phyloP scores from a whole-genome alignment of 92 coral and sea anemone species.

The Muricea muricata region DNA sequence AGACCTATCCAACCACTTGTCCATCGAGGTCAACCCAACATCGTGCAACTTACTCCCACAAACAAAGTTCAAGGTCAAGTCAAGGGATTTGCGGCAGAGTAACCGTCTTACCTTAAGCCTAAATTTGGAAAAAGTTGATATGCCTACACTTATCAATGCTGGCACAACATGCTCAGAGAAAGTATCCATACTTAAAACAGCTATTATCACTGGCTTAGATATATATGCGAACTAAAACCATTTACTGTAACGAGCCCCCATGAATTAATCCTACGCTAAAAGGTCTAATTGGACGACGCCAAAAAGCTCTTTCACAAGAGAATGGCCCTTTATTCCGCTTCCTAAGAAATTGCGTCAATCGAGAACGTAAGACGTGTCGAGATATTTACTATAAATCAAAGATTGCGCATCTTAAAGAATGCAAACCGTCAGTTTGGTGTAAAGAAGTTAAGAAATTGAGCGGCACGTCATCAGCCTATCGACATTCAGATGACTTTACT shows the following conservation, averaged over 20 bases:
- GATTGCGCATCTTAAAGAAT: too few relatives aligned
- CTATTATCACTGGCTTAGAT: slow-evolving; percentile 55
- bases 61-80: slow-evolving; percentile 13
- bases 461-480: not conserved
- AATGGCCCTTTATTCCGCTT: slow-evolving; percentile 32
- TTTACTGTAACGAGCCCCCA: slow-evolving; percentile 68
- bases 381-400: slow-evolving; percentile 46
- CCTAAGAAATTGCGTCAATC: slow-evolving; percentile 63
- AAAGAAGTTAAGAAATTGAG: too few relatives aligned
- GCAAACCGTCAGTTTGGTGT: too few relatives aligned
- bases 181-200: slow-evolving; percentile 55
- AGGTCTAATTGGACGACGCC: slow-evolving; percentile 57
- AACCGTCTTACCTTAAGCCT: slow-evolving; percentile 42
- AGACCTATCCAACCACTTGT: slow-evolving; percentile 48
- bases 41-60: slow-evolving; percentile 36
- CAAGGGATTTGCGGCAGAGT: slow-evolving; percentile 58
- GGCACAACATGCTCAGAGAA: slow-evolving; percentile 59
- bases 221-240: slow-evolving; percentile 50
- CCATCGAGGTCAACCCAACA: slow-evolving; percentile 48
- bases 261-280: slow-evolving; percentile 71
- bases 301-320: slow-evolving; percentile 57
- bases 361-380: slow-evolving; percentile 60
- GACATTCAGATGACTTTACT: not conserved
- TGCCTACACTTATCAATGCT: slow-evolving; percentile 48
- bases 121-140: slow-evolving; percentile 46